Evolutionary conservation across 1,140 invertebrate species (phyloP).

Genomic region (Hycleus cichorii): DNA sequence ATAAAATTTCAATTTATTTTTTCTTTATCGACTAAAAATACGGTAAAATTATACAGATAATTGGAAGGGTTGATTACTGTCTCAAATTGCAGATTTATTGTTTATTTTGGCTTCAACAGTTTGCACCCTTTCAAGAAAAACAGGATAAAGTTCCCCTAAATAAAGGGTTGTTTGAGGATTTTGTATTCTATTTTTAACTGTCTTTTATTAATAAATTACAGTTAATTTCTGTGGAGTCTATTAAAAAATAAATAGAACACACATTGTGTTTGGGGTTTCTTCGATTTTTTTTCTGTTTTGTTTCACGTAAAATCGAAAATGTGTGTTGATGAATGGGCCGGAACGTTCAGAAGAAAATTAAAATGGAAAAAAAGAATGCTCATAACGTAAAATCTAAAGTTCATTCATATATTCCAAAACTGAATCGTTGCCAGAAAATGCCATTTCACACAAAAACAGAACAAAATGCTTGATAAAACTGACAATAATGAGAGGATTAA

Average conservation of each 20-base stretch:
- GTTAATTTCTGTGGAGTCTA: too few relatives aligned
- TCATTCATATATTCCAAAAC: conserved; percentile 16
- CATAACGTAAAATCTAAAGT: conserved; percentile 12
- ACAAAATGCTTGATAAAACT: conserved; percentile 1
- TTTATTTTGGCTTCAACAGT: not conserved
- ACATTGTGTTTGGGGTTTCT: too few relatives aligned
- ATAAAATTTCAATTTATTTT: conserved; percentile 3
- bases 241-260: too few relatives aligned
- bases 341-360: too few relatives aligned
- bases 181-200: too few relatives aligned
- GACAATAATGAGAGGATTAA: conserved; percentile 18
- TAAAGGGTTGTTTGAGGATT: not conserved
- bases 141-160: not conserved
- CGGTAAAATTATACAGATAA: conserved; percentile 3
- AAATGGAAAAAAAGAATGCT: not conserved
- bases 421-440: conserved; percentile 18
- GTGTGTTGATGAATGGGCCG: too few relatives aligned
- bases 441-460: not conserved
- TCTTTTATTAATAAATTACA: too few relatives aligned
- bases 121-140: conserved; percentile 1
- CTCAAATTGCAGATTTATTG: conserved; percentile 10
- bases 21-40: not conserved
- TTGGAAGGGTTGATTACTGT: conserved; percentile 5
- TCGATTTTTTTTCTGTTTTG: too few relatives aligned
- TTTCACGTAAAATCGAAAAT: too few relatives aligned